Conservation (phyloP, 2,888 invertebrate species). For the Sinelater perroti region DNA sequence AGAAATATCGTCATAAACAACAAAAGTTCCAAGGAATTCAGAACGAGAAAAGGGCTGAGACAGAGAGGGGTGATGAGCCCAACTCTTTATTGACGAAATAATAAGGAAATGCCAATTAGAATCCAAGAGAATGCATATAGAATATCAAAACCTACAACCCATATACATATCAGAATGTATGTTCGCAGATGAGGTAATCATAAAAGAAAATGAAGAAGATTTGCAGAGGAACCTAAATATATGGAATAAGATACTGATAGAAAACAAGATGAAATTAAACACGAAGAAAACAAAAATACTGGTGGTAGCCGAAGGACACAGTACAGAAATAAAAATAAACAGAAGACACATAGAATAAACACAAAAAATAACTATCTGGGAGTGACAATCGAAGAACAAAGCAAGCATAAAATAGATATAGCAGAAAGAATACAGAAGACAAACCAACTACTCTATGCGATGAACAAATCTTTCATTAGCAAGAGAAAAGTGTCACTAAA, state of each 20-base stretch:
- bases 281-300: slow-evolving; percentile 26
- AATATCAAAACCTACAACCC: slow-evolving; percentile 12
- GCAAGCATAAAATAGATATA: slow-evolving; percentile 19
- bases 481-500: slow-evolving; percentile 24
- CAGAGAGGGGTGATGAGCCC: slow-evolving; percentile 26
- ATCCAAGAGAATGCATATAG: slow-evolving; percentile 6
- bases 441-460: slow-evolving; percentile 14
- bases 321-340: slow-evolving; percentile 22
- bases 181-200: slow-evolving; percentile 20
- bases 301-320: slow-evolving; percentile 10
- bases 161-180: slow-evolving; percentile 15
- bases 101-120: slow-evolving; percentile 7
- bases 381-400: slow-evolving; percentile 14
- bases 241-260: slow-evolving; percentile 22
- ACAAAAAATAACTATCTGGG: slow-evolving; percentile 21
- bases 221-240: slow-evolving; percentile 24
- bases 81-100: slow-evolving; percentile 13
- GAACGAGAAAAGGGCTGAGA: slow-evolving; percentile 3
- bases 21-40: slow-evolving; percentile 1
- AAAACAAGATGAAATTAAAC: slow-evolving; percentile 22
- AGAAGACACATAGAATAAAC: slow-evolving; percentile 11
- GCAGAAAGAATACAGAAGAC: slow-evolving; percentile 22
- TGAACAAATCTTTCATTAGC: slow-evolving; percentile 25
- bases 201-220: slow-evolving; percentile 19
- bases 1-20: slow-evolving; percentile 4